Conservation (phyloP, 2,113 vertebrate genomes). For the Nipponia nippon region DNA sequence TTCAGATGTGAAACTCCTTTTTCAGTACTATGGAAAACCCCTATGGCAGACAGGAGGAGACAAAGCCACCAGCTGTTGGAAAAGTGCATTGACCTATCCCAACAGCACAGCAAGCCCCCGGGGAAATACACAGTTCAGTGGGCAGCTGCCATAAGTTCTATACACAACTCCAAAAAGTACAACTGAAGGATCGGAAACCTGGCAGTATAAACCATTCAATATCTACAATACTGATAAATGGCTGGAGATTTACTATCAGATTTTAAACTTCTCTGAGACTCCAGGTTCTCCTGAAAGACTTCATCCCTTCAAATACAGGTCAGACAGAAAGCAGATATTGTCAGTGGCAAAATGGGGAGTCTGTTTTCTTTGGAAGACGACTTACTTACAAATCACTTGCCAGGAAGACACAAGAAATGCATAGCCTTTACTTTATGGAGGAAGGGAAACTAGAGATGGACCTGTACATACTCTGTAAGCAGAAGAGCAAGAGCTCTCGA, state of each 20-base stretch:
- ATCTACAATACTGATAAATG: fast-evolving
- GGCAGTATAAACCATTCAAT: neutral
- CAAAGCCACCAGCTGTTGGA: neutral
- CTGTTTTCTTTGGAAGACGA: neutral
- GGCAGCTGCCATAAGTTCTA: neutral
- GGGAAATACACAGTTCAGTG: neutral
- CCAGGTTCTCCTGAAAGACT: neutral
- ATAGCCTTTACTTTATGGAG: fast-evolving
- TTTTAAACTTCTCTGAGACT: neutral
- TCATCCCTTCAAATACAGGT: neutral
- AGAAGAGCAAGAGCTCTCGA: neutral
- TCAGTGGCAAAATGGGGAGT: fast-evolving
- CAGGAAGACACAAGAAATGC: neutral
- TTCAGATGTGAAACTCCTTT: neutral
- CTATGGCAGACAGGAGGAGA: neutral
- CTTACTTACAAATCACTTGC: fast-evolving
- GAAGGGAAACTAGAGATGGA: neutral
- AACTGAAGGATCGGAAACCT: neutral
- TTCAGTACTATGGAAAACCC: neutral
- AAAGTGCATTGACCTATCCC: neutral
- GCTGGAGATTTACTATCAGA: neutral
- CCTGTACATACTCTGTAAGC: neutral
- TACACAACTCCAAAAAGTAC: neutral
- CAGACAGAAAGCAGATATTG: neutral
- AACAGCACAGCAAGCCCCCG: neutral